Evolutionary conservation across 2,113 vertebrate species (phyloP).

Genomic region (Hippocampus abdominalis): DNA sequence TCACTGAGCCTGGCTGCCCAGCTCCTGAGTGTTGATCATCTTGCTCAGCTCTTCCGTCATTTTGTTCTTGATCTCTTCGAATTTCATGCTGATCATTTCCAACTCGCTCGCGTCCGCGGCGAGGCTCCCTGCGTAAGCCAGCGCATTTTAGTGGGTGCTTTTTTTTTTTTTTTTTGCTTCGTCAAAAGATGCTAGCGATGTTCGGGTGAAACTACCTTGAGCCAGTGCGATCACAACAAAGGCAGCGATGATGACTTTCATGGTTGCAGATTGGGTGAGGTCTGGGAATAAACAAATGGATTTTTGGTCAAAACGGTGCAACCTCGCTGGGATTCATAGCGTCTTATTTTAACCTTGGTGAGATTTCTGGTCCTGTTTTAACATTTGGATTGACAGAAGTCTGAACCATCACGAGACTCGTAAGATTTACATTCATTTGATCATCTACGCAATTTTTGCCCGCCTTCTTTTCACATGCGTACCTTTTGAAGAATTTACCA

Average conservation of each 20-base stretch:
- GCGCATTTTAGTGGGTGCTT: too few species aligned
- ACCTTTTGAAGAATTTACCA: background rate
- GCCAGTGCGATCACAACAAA: constrained; percentile 56
- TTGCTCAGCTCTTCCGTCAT: constrained; percentile 34
- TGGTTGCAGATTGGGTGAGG: constrained; percentile 54
- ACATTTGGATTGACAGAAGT: too few species aligned
- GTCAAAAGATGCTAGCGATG: background rate
- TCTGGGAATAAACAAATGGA: constrained; percentile 15
- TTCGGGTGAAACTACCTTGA: constrained; percentile 38
- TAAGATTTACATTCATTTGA: background rate
- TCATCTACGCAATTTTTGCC: background rate
- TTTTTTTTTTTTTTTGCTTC: background rate
- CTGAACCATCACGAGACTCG: background rate
- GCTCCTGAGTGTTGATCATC: constrained; percentile 26
- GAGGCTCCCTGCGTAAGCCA: constrained; percentile 39
- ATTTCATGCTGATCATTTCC: constrained; percentile 33
- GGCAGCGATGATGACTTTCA: constrained; percentile 64
- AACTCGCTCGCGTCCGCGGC: constrained; percentile 30
- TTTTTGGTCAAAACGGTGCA: background rate
- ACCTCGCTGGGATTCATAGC: background rate
- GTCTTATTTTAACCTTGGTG: background rate
- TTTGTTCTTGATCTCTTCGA: constrained; percentile 48
- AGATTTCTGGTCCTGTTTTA: background rate
- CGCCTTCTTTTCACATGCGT: too few species aligned
- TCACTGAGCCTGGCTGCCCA: constrained; percentile 57